Evolutionary conservation across 2,797 vertebrate species (phyloP).

Genomic region (Sciaenops ocellatus): DNA sequence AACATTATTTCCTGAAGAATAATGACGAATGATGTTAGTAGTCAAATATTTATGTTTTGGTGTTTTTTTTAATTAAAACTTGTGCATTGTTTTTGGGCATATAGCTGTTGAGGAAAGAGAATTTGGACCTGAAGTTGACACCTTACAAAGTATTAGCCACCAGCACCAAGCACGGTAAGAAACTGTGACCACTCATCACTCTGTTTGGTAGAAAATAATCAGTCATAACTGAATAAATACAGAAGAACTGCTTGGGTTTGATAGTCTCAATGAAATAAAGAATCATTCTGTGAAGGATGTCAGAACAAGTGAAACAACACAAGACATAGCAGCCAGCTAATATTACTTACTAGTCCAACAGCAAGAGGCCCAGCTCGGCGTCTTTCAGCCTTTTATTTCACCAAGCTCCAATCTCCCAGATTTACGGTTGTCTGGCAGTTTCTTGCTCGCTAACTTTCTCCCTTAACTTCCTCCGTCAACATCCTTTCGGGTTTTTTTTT

Average conservation of each 20-base stretch:
- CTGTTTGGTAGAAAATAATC: neutral
- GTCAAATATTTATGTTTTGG: neutral
- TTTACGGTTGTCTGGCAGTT: too few relatives aligned
- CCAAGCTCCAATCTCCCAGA: too few relatives aligned
- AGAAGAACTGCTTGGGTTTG: neutral
- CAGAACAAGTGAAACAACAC: neutral
- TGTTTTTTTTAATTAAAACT: neutral
- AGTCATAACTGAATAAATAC: neutral
- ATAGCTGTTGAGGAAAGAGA: constrained; percentile 96
- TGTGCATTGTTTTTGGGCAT: neutral
- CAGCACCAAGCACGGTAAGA: constrained; percentile 96
- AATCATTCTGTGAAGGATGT: neutral
- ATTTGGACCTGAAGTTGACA: constrained; percentile 96
- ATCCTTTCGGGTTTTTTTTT: too few relatives aligned
- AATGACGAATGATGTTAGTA: neutral
- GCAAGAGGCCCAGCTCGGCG: too few relatives aligned
- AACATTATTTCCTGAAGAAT: neutral
- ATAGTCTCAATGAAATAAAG: neutral
- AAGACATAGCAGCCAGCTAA: too few relatives aligned
- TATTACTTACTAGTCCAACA: too few relatives aligned
- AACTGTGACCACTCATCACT: rapidly evolving
- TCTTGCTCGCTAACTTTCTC: too few relatives aligned
- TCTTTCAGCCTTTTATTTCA: too few relatives aligned
- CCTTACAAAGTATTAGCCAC: constrained; percentile 98
- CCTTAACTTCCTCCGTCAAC: too few relatives aligned